Evolutionary conservation across 1,140 invertebrate genomes (phyloP).

Genomic region (Ostrea edulis): DNA sequence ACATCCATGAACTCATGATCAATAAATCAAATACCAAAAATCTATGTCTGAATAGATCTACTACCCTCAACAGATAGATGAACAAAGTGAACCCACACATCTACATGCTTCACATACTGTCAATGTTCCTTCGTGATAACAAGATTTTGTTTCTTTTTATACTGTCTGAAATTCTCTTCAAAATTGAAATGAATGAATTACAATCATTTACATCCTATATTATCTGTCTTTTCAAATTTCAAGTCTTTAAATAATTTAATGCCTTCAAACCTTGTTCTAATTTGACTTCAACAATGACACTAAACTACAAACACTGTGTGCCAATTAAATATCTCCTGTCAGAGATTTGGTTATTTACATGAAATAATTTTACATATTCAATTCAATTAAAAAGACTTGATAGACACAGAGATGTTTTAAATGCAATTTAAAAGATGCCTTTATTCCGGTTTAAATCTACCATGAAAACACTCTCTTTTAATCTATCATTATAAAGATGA

Average conservation of each 20-base stretch:
- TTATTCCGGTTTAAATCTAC: background rate
- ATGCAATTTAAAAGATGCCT: background rate
- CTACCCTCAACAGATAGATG: background rate
- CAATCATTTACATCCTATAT: background rate
- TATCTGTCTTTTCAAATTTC: background rate
- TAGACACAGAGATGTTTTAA: background rate
- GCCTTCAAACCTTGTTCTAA: background rate
- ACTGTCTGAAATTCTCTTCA: background rate
- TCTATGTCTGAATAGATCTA: background rate
- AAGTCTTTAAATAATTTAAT: background rate
- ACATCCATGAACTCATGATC: background rate
- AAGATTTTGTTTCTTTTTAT: background rate
- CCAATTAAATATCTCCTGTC: background rate
- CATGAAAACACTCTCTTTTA: background rate
- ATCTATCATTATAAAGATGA: slow-evolving; percentile 16
- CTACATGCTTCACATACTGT: background rate
- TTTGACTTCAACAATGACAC: background rate
- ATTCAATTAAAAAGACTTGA: background rate
- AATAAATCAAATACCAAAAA: background rate
- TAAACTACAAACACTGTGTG: background rate
- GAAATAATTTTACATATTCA: background rate
- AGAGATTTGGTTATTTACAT: background rate
- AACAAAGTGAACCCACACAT: background rate
- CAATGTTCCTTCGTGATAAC: background rate
- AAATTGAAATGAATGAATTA: slow-evolving; percentile 12